Evolutionary conservation across 2,113 vertebrate species (phyloP).

Genomic region (Aldabrachelys gigantea): DNA sequence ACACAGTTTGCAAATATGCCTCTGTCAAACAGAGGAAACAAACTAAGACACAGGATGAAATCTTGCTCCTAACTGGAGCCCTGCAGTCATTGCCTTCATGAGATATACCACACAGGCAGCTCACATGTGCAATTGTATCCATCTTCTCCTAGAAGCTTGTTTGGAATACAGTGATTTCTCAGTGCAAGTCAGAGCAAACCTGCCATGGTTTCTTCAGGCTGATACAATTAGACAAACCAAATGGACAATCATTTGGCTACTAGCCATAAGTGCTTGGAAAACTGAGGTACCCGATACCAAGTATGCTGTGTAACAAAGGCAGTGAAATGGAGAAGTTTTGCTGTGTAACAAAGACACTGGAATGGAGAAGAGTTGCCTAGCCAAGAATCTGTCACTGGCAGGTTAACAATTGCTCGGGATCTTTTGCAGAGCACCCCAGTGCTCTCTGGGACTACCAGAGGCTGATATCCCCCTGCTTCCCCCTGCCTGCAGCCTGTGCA

Average conservation of each 20-base stretch:
- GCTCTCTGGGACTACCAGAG: slow-evolving; percentile 25
- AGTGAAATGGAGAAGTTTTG: slow-evolving; percentile 46
- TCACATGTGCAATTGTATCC: background rate
- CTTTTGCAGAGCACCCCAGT: slow-evolving; percentile 28
- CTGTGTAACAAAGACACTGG: slow-evolving; percentile 64
- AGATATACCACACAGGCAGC: background rate
- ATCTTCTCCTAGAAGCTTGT: background rate
- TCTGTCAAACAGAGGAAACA: background rate
- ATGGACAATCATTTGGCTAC: slow-evolving; percentile 52
- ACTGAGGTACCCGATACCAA: slow-evolving; percentile 50
- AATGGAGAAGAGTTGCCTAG: slow-evolving; percentile 43
- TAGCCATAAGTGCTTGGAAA: slow-evolving; percentile 62
- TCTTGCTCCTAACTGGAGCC: background rate
- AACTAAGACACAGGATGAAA: background rate
- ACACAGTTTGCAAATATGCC: background rate
- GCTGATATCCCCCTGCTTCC: background rate
- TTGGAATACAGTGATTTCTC: background rate
- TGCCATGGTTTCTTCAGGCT: background rate
- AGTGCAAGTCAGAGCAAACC: background rate
- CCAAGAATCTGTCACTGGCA: slow-evolving; percentile 65
- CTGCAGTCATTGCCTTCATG: background rate
- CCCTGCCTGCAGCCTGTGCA: background rate
- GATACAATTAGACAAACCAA: slow-evolving; percentile 44
- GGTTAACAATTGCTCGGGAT: slow-evolving; percentile 59
- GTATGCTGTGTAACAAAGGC: slow-evolving; percentile 67